Percentiles rank a stretch among this genome's conserved stretches.
Evolutionary conservation across 2,888 invertebrate genomes (phyloP).

Genomic region (Ferdinandea cuprea): DNA sequence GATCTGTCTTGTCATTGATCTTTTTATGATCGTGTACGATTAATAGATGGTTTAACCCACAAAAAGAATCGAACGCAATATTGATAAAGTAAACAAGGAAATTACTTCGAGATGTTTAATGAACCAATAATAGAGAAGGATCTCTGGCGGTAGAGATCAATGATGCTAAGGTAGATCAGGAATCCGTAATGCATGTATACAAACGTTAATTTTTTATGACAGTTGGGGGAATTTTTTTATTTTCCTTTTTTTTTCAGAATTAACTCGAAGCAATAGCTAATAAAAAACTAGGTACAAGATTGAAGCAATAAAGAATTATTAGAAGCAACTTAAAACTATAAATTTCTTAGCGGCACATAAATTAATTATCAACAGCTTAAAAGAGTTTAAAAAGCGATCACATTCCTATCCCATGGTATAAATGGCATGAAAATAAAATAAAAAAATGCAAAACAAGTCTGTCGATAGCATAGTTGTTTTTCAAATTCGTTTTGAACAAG

Average conservation of each 20-base stretch:
- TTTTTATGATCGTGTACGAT: constrained; percentile 47
- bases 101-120: constrained; percentile 30
- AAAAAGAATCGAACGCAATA: constrained; percentile 26
- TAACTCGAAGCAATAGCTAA: no score
- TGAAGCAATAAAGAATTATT: neutral
- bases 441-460: constrained; percentile 37
- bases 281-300: no score
- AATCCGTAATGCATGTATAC: neutral
- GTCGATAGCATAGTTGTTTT: neutral
- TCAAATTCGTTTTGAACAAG: constrained; percentile 31
- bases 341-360: constrained; percentile 17
- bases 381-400: constrained; percentile 36
- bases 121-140: constrained; percentile 26
- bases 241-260: no score
- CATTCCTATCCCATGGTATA: constrained; percentile 44
- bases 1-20: constrained; percentile 58
- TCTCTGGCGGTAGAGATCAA: constrained; percentile 57
- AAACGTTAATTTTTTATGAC: constrained; percentile 39
- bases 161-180: constrained; percentile 21
- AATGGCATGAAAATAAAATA: constrained; percentile 9
- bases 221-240: neutral
- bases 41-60: constrained; percentile 37
- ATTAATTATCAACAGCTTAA: constrained; percentile 42
- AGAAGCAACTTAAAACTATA: neutral
- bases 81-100: constrained; percentile 60